A percentile compares a stretch with the other conserved stretches of the same genome.
Conservation (phyloP, 2,888 invertebrate genomes). For the Oscheius sp. region DNA sequence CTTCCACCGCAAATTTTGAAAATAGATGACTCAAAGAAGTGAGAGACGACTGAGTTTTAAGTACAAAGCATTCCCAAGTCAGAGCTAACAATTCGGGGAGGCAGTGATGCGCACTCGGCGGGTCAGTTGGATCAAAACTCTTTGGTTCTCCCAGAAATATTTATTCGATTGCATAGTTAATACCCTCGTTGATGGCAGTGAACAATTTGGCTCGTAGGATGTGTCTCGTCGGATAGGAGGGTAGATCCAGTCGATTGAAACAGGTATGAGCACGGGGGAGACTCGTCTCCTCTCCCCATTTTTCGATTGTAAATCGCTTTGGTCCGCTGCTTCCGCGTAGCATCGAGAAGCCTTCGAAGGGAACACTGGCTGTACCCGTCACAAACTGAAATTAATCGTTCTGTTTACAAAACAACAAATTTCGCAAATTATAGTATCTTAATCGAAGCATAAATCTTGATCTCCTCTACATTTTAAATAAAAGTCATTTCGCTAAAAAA, state of each 20-base stretch:
- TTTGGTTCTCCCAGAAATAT: not conserved
- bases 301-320: slow-evolving; percentile 75
- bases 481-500: no score
- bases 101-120: not conserved
- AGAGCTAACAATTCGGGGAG: no score
- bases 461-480: no score
- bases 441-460: no score
- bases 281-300: slow-evolving; percentile 62
- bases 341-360: slow-evolving; percentile 95
- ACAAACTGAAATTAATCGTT: slow-evolving; percentile 79
- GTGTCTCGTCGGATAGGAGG: slow-evolving; percentile 84
- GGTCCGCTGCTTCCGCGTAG: slow-evolving; percentile 93
- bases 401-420: not conserved
- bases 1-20: not conserved
- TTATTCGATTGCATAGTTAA: slow-evolving; percentile 66
- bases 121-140: not conserved
- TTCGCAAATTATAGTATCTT: no score
- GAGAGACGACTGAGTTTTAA: not conserved
- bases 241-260: slow-evolving; percentile 94
- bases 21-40: not conserved
- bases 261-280: slow-evolving; percentile 84
- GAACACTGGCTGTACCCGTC: slow-evolving; percentile 95
- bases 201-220: slow-evolving; percentile 57
- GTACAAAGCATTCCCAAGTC: no score
- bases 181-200: slow-evolving; percentile 64